Conservation (phyloP, 2,888 invertebrate species). For the Nomada lathburiana region DNA sequence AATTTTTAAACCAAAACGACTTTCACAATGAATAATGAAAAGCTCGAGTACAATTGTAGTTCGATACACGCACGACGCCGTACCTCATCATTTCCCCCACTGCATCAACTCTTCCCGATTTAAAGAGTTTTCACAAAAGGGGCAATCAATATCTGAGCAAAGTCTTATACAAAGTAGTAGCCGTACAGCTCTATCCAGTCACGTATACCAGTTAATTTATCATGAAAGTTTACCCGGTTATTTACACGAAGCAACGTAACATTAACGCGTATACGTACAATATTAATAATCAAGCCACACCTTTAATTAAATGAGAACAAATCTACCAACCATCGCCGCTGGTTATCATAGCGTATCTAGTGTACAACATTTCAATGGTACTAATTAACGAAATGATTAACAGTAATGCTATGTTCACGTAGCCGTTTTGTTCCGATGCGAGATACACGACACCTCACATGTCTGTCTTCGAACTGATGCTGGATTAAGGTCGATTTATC, state of each 20-base stretch:
- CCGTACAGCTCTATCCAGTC: background rate
- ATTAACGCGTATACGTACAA: background rate
- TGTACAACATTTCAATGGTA: slow-evolving; percentile 34
- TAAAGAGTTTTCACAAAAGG: too few relatives aligned
- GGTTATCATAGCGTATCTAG: slow-evolving; percentile 15
- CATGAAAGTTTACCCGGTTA: background rate
- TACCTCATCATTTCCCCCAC: too few relatives aligned
- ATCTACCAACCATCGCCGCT: slow-evolving; percentile 65
- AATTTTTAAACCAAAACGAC: too few relatives aligned
- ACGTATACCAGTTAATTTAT: background rate
- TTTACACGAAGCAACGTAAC: background rate
- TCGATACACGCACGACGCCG: too few relatives aligned
- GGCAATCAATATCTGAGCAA: too few relatives aligned
- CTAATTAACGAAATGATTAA: slow-evolving; percentile 74
- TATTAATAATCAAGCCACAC: background rate
- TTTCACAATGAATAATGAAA: too few relatives aligned
- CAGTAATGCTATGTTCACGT: slow-evolving; percentile 14
- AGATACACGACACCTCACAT: background rate
- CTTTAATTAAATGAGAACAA: slow-evolving; percentile 79
- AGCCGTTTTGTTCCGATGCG: background rate
- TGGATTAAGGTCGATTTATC: slow-evolving; percentile 50
- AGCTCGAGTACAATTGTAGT: too few relatives aligned
- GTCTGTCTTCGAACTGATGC: background rate
- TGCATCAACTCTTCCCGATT: too few relatives aligned
- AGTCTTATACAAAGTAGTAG: too few relatives aligned